Conservation (phyloP, 2,888 invertebrate species). For the Congeria kusceri region DNA sequence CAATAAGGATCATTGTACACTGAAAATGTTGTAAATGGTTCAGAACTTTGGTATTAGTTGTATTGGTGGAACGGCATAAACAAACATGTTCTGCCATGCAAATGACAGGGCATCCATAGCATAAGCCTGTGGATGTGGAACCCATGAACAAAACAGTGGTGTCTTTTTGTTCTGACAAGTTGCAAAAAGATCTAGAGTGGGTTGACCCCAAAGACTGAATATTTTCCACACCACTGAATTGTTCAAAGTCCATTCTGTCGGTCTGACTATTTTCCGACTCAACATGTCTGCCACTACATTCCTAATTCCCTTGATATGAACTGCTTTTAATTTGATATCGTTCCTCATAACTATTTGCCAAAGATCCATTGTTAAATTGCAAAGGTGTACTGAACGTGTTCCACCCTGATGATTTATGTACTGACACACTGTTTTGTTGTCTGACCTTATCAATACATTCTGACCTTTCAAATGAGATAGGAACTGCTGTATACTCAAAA, state of each 20-base stretch:
- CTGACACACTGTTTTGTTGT: slow-evolving; percentile 37
- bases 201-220: slow-evolving; percentile 27
- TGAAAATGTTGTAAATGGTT: slow-evolving; percentile 26
- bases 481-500: slow-evolving; percentile 18
- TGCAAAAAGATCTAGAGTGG: slow-evolving; percentile 31
- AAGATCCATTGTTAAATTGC: slow-evolving; percentile 34
- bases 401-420: slow-evolving; percentile 47
- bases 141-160: slow-evolving; percentile 37
- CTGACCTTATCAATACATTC: slow-evolving; percentile 34
- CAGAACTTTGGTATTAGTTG: slow-evolving; percentile 27
- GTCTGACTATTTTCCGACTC: slow-evolving; percentile 5
- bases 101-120: slow-evolving; percentile 39
- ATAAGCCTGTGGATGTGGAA: slow-evolving; percentile 21
- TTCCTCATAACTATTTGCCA: slow-evolving; percentile 23
- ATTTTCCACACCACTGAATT: slow-evolving; percentile 24
- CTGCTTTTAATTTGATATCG: slow-evolving; percentile 31
- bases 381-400: slow-evolving; percentile 27
- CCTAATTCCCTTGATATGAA: slow-evolving; percentile 28
- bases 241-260: slow-evolving; percentile 36
- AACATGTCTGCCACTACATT: slow-evolving; percentile 37
- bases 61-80: slow-evolving; percentile 40
- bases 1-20: slow-evolving; percentile 40
- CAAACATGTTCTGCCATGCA: slow-evolving; percentile 44
- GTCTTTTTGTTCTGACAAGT: slow-evolving; percentile 29
- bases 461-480: slow-evolving; percentile 5